Evolutionary conservation across 2,888 invertebrate species (phyloP), one percentile per base, ranked within the genome.

Genomic region (Xestia xanthographa): DNA sequence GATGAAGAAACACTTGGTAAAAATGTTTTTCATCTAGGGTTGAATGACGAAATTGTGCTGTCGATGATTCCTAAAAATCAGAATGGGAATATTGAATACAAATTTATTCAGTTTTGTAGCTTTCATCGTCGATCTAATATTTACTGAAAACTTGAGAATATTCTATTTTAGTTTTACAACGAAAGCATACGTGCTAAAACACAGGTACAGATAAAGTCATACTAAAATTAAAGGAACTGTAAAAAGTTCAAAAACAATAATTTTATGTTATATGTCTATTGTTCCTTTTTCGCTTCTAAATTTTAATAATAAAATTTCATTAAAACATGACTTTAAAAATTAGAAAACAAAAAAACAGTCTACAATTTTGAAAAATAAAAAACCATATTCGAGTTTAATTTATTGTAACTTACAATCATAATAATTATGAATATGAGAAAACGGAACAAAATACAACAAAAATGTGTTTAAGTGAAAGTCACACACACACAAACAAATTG

Each of bases 401-500:
- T 70, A 63, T 60, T 56, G 17, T 53, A 60, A 69, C 41, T 82
- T 8, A 69, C 66, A 74, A 78, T 81, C 48, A 72, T 82, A 72
- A 72, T 82, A 72, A 75, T 86, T 77, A 80, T 78, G 70, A 80
- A 75, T 84, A 84, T 86, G 83, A 89, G 90, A 92, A 92, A 93
- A 91, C 89, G 84, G 83, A 89, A 88, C 87, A 92, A 92, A 93
- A 93, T 92, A 93, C 87, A 87, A 92, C 82, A 92, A 92, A 93
- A 94, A 93, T 91, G 87, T 86, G 74, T 79, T 26, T 50, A 76
- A 95, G 95, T 94, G 96, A 96, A 96, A 96, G 96, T 78, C 92
- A 93, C 95, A 20, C 94, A 94, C 94, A 96, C 95, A 85, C 8
- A 26, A 17, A 75, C 6, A 81, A 2, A 5, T 9, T 88, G 68